Evolutionary conservation across 2,888 invertebrate genomes (phyloP).

Genomic region (Drosophila anomalipes): DNA sequence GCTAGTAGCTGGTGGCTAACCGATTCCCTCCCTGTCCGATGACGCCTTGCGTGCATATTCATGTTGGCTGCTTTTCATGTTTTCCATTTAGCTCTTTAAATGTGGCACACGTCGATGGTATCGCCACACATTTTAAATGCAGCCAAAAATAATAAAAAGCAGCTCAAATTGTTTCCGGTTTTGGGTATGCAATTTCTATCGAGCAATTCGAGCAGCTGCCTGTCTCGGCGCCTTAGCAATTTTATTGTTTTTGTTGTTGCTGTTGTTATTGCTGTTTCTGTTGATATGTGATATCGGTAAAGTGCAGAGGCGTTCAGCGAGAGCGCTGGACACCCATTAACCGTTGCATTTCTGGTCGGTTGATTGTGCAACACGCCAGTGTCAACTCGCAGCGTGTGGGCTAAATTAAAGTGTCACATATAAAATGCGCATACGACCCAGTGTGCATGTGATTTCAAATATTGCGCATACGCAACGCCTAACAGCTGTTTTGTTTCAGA

Average conservation of each 20-base stretch:
- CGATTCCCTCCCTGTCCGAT: background rate
- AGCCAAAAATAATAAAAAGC: constrained; percentile 49
- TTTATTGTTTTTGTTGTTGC: constrained; percentile 23
- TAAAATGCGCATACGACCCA: constrained; percentile 53
- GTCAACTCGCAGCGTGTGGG: constrained; percentile 28
- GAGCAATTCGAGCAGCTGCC: constrained; percentile 20
- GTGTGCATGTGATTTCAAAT: constrained; percentile 27
- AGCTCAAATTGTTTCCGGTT: constrained; percentile 73
- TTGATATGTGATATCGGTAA: constrained; percentile 10
- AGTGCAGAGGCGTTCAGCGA: constrained; percentile 44
- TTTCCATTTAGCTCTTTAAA: constrained; percentile 68
- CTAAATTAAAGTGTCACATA: constrained; percentile 31
- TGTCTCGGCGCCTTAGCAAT: constrained; percentile 4
- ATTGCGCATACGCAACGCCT: constrained; percentile 65
- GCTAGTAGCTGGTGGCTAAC: background rate
- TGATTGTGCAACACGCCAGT: constrained; percentile 56
- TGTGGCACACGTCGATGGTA: constrained; percentile 77
- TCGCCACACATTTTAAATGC: constrained; percentile 61
- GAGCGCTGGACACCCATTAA: constrained; percentile 18
- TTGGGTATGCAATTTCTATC: constrained; percentile 65
- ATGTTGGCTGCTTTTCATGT: constrained; percentile 54
- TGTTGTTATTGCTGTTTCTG: constrained; percentile 4
- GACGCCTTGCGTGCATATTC: constrained; percentile 46
- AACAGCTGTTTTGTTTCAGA: constrained; percentile 34
- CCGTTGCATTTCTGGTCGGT: constrained; percentile 11